Evolutionary conservation across 2,113 vertebrate species (phyloP).

Genomic region (Probosciger aterrimus): DNA sequence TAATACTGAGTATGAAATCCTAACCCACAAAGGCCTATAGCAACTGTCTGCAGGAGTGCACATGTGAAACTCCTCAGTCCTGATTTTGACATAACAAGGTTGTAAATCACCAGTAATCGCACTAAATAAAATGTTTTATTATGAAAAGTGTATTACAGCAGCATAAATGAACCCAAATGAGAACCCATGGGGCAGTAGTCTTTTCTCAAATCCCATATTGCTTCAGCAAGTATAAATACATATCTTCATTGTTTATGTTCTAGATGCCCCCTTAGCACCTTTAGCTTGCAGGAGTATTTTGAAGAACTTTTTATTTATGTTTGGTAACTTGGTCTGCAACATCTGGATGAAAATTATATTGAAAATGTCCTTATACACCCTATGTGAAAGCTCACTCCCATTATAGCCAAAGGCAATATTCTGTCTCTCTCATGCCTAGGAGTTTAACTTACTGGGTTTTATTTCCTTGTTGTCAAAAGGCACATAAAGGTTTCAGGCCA

Average conservation of each 20-base stretch:
- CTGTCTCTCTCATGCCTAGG: too few relatives aligned
- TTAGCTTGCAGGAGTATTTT: background rate
- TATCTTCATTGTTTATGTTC: background rate
- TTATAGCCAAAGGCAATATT: background rate
- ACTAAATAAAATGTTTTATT: background rate
- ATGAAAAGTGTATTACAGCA: background rate
- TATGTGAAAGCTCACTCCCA: rapidly evolving
- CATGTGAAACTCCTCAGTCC: background rate
- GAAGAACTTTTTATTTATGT: background rate
- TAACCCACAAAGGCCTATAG: background rate
- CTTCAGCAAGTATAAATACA: background rate
- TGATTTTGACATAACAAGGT: background rate
- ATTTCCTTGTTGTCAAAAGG: background rate
- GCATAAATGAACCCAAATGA: background rate
- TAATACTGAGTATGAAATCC: background rate
- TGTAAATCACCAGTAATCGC: background rate
- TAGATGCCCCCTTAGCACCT: background rate
- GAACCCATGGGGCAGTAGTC: background rate
- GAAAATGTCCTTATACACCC: background rate
- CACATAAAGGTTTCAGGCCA: background rate
- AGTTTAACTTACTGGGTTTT: background rate
- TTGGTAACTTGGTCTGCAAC: background rate
- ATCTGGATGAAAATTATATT: background rate
- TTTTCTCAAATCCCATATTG: background rate
- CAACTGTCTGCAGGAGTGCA: background rate